Evolutionary conservation across 2,113 vertebrate species (phyloP).

Genomic region (Felis chaus): DNA sequence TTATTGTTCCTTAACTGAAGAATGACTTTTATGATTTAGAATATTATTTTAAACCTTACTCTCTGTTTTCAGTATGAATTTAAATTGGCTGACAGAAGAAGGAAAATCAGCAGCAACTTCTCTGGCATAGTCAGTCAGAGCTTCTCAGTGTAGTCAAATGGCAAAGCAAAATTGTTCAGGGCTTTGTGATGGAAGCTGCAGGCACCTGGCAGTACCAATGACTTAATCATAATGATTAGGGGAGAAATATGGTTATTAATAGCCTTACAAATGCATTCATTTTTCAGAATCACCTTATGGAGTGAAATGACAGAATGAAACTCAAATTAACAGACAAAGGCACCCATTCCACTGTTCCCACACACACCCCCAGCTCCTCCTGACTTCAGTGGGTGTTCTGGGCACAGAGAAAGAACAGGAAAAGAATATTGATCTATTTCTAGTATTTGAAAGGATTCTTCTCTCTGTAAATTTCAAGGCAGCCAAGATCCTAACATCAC

Average conservation of each 20-base stretch:
- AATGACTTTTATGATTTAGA: slow-evolving; percentile 41
- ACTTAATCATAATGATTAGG: slow-evolving; percentile 22
- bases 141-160: not conserved
- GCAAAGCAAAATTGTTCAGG: not conserved
- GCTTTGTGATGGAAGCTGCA: not conserved
- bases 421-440: not conserved
- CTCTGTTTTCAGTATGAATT: slow-evolving; percentile 46
- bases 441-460: slow-evolving; percentile 1
- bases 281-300: slow-evolving; percentile 42
- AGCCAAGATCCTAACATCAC: not conserved
- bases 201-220: not conserved
- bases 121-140: not conserved
- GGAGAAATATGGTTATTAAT: slow-evolving; percentile 53
- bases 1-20: slow-evolving; percentile 41
- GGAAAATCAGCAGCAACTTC: not conserved
- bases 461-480: slow-evolving; percentile 29
- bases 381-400: not conserved
- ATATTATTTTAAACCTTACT: slow-evolving; percentile 48
- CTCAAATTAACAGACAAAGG: slow-evolving; percentile 35
- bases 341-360: not conserved
- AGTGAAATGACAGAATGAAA: slow-evolving; percentile 47
- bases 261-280: slow-evolving; percentile 42
- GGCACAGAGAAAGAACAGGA: not conserved
- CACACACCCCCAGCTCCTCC: not conserved
- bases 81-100: not conserved